Percentiles rank a stretch among this genome's conserved stretches.
Evolutionary conservation across 2,113 vertebrate genomes (phyloP).

Genomic region (Ifrita kowaldi): DNA sequence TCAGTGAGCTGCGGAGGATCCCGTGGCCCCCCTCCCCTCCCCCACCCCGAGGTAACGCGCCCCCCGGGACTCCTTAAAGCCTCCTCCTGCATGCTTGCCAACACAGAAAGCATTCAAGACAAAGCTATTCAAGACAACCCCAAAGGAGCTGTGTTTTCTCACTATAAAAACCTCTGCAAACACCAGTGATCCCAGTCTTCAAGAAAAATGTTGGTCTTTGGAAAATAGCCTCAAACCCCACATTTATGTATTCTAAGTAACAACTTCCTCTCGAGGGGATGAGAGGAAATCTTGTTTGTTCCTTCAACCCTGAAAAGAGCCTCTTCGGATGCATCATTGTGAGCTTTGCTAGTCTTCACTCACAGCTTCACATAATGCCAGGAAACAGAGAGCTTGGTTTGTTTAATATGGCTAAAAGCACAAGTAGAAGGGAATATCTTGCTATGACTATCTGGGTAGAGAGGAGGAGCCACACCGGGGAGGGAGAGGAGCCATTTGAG

Average conservation of each 20-base stretch:
- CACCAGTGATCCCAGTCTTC: rapidly evolving
- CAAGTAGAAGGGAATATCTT: neutral
- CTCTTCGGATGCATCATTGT: rapidly evolving
- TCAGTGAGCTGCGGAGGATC: neutral
- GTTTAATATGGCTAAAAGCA: neutral
- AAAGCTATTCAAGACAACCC: neutral
- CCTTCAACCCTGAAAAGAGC: neutral
- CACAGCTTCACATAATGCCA: neutral
- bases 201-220: neutral
- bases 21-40: neutral
- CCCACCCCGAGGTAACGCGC: neutral
- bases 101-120: neutral
- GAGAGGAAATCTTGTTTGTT: neutral
- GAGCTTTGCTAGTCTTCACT: neutral
- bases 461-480: neutral
- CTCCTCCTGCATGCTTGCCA: neutral
- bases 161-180: neutral
- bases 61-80: neutral
- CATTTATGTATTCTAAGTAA: neutral
- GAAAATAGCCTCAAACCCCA: neutral
- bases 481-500: neutral
- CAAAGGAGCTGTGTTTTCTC: neutral
- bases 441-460: rapidly evolving
- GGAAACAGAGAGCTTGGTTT: neutral
- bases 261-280: neutral